These are phyloP conservation scores for Ascaphus truei DNA, from an alignment of 2,113 vertebrate species.

Conservation along the genomic window DNA sequence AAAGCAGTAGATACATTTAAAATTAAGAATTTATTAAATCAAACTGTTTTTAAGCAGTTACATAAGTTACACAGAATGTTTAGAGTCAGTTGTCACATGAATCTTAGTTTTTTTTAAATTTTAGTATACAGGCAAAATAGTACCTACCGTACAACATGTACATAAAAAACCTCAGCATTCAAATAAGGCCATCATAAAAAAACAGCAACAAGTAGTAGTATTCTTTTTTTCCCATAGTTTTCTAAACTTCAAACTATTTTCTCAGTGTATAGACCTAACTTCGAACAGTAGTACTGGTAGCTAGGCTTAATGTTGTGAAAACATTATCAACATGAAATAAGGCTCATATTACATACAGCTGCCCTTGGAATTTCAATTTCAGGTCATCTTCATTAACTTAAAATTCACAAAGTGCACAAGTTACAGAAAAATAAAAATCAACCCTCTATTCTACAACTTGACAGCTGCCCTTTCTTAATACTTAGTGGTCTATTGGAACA, in stretches of 20 bases:
- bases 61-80: conserved; percentile 91
- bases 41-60: conserved; percentile 96
- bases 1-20: conserved; percentile 56
- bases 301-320: conserved; percentile 46
- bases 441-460: conserved; percentile 66
- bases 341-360: conserved; percentile 74
- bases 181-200: conserved; percentile 74
- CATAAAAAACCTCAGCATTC: conserved; percentile 72
- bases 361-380: conserved; percentile 69
- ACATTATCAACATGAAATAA: conserved; percentile 56
- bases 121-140: conserved; percentile 91
- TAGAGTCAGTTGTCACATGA: conserved; percentile 79
- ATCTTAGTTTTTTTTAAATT: conserved; percentile 66
- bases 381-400: conserved; percentile 68
- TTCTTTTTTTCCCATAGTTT: conserved; percentile 56
- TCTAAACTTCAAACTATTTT: conserved; percentile 76
- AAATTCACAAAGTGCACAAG: conserved; percentile 80
- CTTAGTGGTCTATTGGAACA: conserved; percentile 73
- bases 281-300: conserved; percentile 55
- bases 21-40: conserved; percentile 93
- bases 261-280: conserved; percentile 50
- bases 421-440: conserved; percentile 65
- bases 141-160: conserved; percentile 96
- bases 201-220: conserved; percentile 54
- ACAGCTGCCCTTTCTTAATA: conserved; percentile 78